Evolutionary conservation across 2,888 invertebrate genomes (phyloP), one percentile per base, ranked within the genome.

Genomic region (Phyllotreta striolata): DNA sequence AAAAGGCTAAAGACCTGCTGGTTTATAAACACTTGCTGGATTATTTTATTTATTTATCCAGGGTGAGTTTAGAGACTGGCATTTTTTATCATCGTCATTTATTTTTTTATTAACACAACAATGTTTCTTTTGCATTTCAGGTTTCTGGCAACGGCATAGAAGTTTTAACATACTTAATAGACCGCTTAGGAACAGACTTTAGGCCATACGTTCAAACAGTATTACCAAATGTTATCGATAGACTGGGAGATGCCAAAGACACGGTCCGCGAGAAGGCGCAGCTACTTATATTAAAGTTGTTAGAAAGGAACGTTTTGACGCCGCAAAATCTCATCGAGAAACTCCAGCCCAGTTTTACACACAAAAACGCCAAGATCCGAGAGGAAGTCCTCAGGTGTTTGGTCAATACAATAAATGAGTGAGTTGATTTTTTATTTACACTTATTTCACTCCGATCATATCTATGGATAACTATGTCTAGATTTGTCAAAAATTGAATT

Each of bases 111-210:
- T 10, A n/a, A 41, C 4, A 44, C 41, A 24, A 34, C 24, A 41
- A 41, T 39, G 13, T 12, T 37, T n/a, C 5, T 38, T 8, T 56
- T 49, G 66, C 52, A 9, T 85, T 85, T 10, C 85, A 95, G 93
- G 93, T 96, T 62, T 94, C 95, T 54, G 91, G 95, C 80, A 93
- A 93, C 84, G 96, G 93, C 0, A 83, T 97, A 74, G 96, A 96
- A 78, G 90, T 93, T 72, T 85, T 96, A 77, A 89, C 93, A 56
- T 90, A 91, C 78, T 85, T 97, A 64, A 91, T 94, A 49, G 93
- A 94, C 80, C 86, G 94, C 54, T 87, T 96, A 87, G 94, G 92
- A 35, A 88, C 88, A 38, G 93, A 96, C 78, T 96, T 96, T 82
- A 89, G 90, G 71, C 91, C 91, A 39, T 95, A 91, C 80, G 89